Conservation (phyloP, 1,140 invertebrate species). For the Dendrolimus kikuchii region DNA sequence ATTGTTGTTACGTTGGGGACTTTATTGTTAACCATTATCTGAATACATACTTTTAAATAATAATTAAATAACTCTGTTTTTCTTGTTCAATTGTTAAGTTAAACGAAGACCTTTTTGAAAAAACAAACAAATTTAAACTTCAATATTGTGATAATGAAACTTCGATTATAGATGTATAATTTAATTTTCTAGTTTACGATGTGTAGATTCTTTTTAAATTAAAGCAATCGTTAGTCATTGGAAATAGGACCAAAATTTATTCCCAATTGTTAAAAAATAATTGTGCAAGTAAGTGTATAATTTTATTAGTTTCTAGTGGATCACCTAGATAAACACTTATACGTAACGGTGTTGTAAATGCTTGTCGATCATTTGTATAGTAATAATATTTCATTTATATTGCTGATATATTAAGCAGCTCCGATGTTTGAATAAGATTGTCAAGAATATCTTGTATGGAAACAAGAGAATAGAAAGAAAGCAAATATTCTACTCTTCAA, state of each 20-base stretch:
- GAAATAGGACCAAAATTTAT: conserved; percentile 8
- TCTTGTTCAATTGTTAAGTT: background rate
- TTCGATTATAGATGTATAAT: background rate
- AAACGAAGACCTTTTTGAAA: background rate
- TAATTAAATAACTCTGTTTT: too few relatives aligned
- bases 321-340: conserved; percentile 4
- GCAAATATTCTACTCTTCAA: too few relatives aligned
- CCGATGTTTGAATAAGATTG: too few relatives aligned
- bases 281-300: background rate
- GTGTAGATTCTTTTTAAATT: too few relatives aligned
- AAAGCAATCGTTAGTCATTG: background rate
- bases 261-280: background rate
- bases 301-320: background rate
- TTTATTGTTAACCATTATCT: background rate
- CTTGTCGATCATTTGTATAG: conserved; percentile 10
- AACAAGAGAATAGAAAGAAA: too few relatives aligned
- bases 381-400: background rate
- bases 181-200: background rate
- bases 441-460: too few relatives aligned
- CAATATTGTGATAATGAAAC: background rate
- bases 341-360: conserved; percentile 11
- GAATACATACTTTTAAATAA: too few relatives aligned
- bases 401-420: background rate
- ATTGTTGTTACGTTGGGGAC: conserved; percentile 5
- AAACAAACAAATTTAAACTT: background rate